Evolutionary conservation across 2,113 vertebrate genomes (phyloP), one percentile per base, ranked within the genome.

Genomic region (Sphaerodactylus townsendi): DNA sequence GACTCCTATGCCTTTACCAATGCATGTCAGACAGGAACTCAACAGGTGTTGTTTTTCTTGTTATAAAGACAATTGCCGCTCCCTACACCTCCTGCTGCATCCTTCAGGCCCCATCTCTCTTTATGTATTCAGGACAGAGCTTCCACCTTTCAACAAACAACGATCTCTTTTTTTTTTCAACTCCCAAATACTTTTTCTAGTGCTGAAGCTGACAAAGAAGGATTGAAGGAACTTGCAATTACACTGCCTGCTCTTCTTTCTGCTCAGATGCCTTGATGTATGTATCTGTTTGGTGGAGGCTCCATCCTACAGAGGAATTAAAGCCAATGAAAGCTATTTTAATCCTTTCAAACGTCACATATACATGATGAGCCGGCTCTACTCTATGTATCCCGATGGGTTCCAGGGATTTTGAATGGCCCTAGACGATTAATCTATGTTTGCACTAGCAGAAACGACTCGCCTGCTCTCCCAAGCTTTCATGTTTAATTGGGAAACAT

Each of bases 401-500:
- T 70, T 77, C 64, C 6, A 10, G 48, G 48, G 64, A 35, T 68
- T 81, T 76, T 76, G 65, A 81, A 62, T 46, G 70, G 74, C 53
- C 64, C 50, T 76, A 39, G n/a, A 62, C 11, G n/a, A 44, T 35
- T 71, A 56, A 79, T 0, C 10, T 50, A 5, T 62, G 14, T 21
- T 44, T 85, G 30, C 13, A 56, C 28, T 30, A n/a, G 35, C 5
- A 76, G 73, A 85, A 79, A 33, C 75, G 46, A 44, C 72, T 89
- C 48, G 64, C 68, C 46, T 14, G 2, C 21, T 14, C 33, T 66
- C 21, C 30, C 19, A 53, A 66, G 48, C 78, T 75, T 53, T 81
- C 62, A 56, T 76, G 78, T 86, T 81, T 76, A 76, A 81, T 81
- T 86, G 78, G 48, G 48, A 81, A 86, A 81, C 35, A 68, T 59